Evolutionary conservation across 2,113 vertebrate species (phyloP).

Genomic region (Strix uralensis): DNA sequence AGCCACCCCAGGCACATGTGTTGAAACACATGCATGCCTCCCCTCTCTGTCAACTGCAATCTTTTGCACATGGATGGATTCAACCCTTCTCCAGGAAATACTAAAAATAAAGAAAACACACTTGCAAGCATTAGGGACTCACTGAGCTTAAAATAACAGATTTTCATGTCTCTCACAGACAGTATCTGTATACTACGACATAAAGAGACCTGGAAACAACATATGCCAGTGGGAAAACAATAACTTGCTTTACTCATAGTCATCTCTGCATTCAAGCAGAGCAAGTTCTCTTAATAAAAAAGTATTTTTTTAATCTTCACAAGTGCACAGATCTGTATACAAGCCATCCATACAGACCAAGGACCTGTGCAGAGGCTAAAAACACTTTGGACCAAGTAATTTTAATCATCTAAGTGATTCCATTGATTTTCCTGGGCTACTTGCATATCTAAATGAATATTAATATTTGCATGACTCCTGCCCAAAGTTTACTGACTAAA

Average conservation of each 20-base stretch:
- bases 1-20: slow-evolving; percentile 60
- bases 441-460: not conserved
- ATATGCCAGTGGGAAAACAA: not conserved
- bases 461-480: not conserved
- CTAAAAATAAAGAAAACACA: not conserved
- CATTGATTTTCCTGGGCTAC: slow-evolving; percentile 18
- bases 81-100: slow-evolving; percentile 14
- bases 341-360: not conserved
- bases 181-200: not conserved
- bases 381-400: not conserved
- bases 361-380: not conserved
- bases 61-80: slow-evolving; percentile 58
- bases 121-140: not conserved
- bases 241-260: not conserved
- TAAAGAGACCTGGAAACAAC: not conserved
- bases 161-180: not conserved
- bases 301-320: not conserved
- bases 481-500: not conserved
- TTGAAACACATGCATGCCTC: slow-evolving; percentile 8
- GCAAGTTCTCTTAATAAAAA: not conserved
- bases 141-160: not conserved
- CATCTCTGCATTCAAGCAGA: not conserved
- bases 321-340: not conserved
- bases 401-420: slow-evolving; percentile 58
- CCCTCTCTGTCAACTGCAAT: slow-evolving; percentile 60